Conservation (phyloP, 2,113 vertebrate genomes). For the Micronycteris hirsuta region DNA sequence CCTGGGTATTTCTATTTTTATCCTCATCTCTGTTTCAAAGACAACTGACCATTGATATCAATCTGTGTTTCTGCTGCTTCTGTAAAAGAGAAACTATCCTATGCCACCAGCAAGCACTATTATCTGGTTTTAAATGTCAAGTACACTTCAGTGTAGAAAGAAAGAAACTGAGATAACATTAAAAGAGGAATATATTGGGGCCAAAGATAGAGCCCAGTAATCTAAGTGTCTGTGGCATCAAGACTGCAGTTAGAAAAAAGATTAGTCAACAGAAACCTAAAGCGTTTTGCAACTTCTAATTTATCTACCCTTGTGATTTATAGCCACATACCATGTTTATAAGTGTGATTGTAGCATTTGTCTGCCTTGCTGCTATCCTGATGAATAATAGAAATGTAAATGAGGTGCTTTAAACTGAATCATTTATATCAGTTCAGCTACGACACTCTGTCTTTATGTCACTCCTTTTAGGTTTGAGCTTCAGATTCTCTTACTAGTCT, state of each 20-base stretch:
- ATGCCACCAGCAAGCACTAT: constrained; percentile 40
- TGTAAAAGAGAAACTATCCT: constrained; percentile 60
- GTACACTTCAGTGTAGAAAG: constrained; percentile 44
- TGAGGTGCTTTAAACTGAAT: not conserved
- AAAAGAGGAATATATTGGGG: constrained; percentile 24
- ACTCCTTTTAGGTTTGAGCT: not conserved
- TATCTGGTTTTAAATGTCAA: constrained; percentile 79
- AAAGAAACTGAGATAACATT: constrained; percentile 74
- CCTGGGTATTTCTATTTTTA: constrained; percentile 44
- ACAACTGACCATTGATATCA: constrained; percentile 70
- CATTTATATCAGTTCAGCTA: not conserved
- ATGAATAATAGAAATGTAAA: constrained; percentile 42
- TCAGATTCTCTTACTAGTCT: not conserved
- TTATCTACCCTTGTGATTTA: constrained; percentile 40
- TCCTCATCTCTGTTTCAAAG: constrained; percentile 70
- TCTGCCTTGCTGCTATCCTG: not conserved
- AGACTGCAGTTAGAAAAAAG: not conserved
- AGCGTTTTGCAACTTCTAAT: not conserved
- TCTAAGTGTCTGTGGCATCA: constrained; percentile 13
- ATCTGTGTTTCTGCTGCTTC: constrained; percentile 60
- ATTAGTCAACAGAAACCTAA: not conserved
- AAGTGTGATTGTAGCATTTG: not conserved
- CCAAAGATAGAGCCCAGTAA: constrained; percentile 27
- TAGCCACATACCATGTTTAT: not conserved
- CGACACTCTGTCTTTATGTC: not conserved